Conservation (phyloP, 1,140 invertebrate species). For the Drosophila littoralis region DNA sequence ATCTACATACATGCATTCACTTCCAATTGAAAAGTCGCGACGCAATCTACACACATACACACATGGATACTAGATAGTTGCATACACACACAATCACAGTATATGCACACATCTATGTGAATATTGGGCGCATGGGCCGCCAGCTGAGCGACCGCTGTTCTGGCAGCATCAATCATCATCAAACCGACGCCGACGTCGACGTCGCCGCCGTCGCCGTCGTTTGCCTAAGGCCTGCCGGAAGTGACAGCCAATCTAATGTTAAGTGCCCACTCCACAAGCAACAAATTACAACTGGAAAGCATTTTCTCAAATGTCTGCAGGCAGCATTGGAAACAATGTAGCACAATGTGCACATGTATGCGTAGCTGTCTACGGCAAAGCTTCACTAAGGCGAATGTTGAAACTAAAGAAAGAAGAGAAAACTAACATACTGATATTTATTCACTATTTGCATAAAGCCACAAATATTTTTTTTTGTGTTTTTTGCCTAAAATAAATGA, state of each 20-base stretch:
- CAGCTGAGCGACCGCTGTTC: constrained; percentile 6
- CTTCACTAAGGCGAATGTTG: background rate
- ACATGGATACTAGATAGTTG: background rate
- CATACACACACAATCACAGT: background rate
- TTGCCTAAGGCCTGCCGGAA: constrained; percentile 72
- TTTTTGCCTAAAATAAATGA: too few species aligned
- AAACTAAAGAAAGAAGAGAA: too few species aligned
- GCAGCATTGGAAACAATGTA: constrained; percentile 19
- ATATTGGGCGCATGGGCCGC: constrained; percentile 17
- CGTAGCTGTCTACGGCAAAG: constrained; percentile 14
- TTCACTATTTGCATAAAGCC: too few species aligned
- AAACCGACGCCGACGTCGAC: constrained; percentile 31
- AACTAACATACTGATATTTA: too few species aligned
- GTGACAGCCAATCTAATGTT: constrained; percentile 79
- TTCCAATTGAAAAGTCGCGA: background rate
- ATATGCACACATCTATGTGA: constrained; percentile 4
- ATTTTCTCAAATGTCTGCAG: constrained; percentile 70
- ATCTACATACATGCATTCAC: background rate
- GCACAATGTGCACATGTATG: background rate
- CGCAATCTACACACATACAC: background rate
- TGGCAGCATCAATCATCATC: constrained; percentile 52
- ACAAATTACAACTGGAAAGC: constrained; percentile 71
- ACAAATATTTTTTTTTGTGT: too few species aligned
- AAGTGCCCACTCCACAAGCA: constrained; percentile 70
- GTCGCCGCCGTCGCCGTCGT: constrained; percentile 40